Evolutionary conservation across 2,797 vertebrate genomes (phyloP).

Genomic region (Enteromius trimaculatus): DNA sequence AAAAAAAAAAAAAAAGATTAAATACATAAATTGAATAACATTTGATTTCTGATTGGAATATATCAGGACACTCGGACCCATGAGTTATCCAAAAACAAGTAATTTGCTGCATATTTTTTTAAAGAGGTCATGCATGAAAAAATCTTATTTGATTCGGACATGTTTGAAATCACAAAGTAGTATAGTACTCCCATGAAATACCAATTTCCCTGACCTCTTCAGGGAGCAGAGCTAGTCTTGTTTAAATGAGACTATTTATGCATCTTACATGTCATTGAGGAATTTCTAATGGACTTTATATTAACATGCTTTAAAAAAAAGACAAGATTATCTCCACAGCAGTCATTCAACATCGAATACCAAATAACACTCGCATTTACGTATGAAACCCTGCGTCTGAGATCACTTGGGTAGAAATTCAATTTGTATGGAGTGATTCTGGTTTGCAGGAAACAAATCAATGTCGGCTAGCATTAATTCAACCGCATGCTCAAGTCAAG

Average conservation of each 20-base stretch:
- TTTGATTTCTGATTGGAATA: too few species aligned
- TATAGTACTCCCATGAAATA: background rate
- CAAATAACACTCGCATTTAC: background rate
- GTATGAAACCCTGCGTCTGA: slow-evolving; percentile 4
- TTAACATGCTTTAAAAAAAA: background rate
- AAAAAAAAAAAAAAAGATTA: too few species aligned
- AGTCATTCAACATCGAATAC: slow-evolving; percentile 31
- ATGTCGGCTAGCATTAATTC: slow-evolving; percentile 44
- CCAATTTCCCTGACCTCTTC: background rate
- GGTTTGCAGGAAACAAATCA: slow-evolving; percentile 45
- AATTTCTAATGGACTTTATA: background rate
- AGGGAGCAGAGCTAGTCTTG: background rate
- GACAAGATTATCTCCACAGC: slow-evolving; percentile 14
- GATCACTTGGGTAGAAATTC: slow-evolving; percentile 27
- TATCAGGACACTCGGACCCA: background rate
- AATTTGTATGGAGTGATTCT: slow-evolving; percentile 47
- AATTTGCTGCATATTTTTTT: background rate
- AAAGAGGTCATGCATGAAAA: background rate
- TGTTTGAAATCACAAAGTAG: background rate
- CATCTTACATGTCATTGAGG: background rate
- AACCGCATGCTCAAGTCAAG: slow-evolving; percentile 40
- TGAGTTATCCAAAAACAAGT: background rate
- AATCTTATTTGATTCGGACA: background rate
- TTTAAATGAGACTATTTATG: background rate
- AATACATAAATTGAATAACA: too few species aligned